These are phyloP conservation scores for Polia nebulosa DNA, from an alignment of 2,888 invertebrate genomes.

Conservation along the genomic window DNA sequence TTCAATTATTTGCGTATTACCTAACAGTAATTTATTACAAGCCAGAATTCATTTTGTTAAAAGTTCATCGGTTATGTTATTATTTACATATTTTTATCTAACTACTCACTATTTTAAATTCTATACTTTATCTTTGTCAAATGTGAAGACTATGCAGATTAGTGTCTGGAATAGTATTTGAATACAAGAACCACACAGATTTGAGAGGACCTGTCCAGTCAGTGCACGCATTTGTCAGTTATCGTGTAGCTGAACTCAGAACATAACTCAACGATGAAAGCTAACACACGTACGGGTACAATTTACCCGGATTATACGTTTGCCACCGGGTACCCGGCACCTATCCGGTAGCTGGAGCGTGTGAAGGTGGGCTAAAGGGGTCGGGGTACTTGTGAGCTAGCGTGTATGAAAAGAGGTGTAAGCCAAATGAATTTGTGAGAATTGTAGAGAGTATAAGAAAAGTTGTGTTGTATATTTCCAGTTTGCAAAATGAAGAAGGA, in stretches of 20 bases:
- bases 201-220: too few species aligned
- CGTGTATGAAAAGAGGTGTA: neutral
- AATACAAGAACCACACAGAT: too few species aligned
- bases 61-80: too few species aligned
- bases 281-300: neutral
- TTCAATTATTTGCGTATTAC: too few species aligned
- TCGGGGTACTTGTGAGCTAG: neutral
- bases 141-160: too few species aligned
- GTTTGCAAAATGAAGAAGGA: neutral
- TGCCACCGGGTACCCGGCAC: neutral
- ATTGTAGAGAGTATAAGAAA: neutral
- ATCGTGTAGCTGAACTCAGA: neutral
- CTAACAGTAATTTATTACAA: too few species aligned
- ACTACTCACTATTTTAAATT: too few species aligned
- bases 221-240: neutral
- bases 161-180: too few species aligned
- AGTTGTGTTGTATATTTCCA: neutral
- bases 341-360: constrained; percentile 3
- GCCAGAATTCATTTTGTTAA: too few species aligned
- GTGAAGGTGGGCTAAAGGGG: constrained; percentile 6
- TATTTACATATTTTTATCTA: too few species aligned
- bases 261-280: neutral
- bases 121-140: too few species aligned
- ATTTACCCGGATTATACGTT: constrained; percentile 5
- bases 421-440: neutral